These are phyloP conservation scores for Suricata suricatta DNA, from an alignment of 2,113 vertebrate genomes.

Conservation along the genomic window DNA sequence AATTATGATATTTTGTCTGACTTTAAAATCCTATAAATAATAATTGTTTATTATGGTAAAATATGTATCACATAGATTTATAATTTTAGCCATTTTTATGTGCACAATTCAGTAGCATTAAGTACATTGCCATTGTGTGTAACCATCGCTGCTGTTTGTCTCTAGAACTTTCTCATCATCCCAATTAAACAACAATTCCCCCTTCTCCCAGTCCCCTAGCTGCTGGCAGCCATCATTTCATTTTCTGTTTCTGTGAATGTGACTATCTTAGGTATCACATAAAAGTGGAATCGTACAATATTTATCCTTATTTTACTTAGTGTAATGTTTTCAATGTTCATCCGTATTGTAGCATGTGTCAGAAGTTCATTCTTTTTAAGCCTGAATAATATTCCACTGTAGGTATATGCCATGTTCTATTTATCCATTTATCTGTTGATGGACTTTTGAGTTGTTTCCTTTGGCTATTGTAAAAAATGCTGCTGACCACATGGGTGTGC, in stretches of 20 bases:
- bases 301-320: neutral
- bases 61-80: neutral
- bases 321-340: neutral
- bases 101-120: neutral
- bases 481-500: neutral
- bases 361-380: neutral
- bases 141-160: accelerated
- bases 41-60: neutral
- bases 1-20: neutral
- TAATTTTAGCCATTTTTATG: neutral
- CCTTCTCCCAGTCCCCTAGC: neutral
- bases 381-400: neutral
- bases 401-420: neutral
- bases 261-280: neutral
- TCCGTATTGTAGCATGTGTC: neutral
- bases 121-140: neutral
- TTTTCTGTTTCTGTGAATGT: neutral
- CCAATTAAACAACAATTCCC: neutral
- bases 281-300: neutral
- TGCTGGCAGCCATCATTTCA: neutral
- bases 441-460: neutral
- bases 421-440: neutral
- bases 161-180: neutral
- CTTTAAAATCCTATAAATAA: conserved; percentile 4
- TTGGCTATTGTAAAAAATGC: neutral